Conservation (phyloP, 2,113 vertebrate genomes). For the Odontesthes bonariensis region DNA sequence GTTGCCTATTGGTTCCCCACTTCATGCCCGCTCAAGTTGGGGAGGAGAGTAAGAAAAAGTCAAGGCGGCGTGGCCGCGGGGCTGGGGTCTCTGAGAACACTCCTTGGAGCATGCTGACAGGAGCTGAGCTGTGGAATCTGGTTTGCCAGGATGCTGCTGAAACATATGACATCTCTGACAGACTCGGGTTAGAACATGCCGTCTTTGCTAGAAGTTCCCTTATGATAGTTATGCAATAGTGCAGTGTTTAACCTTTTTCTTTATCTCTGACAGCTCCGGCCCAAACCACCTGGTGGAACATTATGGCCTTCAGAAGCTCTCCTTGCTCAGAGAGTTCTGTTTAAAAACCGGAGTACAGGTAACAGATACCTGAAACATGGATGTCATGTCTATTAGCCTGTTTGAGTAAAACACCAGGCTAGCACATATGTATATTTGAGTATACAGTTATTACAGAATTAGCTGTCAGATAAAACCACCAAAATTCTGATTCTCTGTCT, state of each 20-base stretch:
- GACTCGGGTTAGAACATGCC: slow-evolving; percentile 73
- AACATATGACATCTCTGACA: slow-evolving; percentile 78
- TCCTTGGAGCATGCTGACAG: slow-evolving; percentile 81
- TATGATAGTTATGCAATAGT: slow-evolving; percentile 3
- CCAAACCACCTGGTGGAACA: slow-evolving; percentile 82
- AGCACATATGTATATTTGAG: neutral
- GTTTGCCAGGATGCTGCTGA: slow-evolving; percentile 81
- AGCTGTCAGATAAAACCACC: neutral
- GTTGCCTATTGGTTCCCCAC: slow-evolving; percentile 85
- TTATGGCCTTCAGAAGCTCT: slow-evolving; percentile 83
- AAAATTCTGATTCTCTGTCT: slow-evolving; percentile 5
- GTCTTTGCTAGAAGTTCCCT: slow-evolving; percentile 11
- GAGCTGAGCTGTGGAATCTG: slow-evolving; percentile 83
- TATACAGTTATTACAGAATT: neutral
- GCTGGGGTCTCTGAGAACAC: slow-evolving; percentile 75
- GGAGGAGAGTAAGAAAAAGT: slow-evolving; percentile 84
- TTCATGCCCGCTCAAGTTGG: slow-evolving; percentile 69
- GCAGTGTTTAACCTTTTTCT: neutral
- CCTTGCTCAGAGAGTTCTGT: slow-evolving; percentile 86
- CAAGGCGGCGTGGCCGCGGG: slow-evolving; percentile 79
- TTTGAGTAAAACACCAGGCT: neutral
- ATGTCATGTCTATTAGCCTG: neutral
- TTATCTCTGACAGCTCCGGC: slow-evolving; percentile 71
- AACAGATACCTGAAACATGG: slow-evolving; percentile 15
- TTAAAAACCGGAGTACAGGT: slow-evolving; percentile 88